phyloP scores from a whole-genome alignment of 1,140 invertebrate species.

The Conus ventricosus region DNA sequence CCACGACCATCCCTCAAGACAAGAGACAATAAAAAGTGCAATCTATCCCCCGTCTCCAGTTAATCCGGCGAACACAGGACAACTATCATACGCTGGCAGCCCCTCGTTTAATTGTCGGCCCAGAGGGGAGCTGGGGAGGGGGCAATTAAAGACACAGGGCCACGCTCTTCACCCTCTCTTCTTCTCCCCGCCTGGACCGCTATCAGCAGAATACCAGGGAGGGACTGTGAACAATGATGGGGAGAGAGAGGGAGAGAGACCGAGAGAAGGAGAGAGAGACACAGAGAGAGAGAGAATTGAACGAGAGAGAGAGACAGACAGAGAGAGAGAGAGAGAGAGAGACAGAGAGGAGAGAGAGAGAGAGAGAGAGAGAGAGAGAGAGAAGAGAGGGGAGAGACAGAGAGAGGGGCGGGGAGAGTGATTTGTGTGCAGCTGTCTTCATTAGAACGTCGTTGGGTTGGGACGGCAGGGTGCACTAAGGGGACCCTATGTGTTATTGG shows the following conservation, averaged over 20 bases:
- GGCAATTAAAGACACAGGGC: conserved; percentile 7
- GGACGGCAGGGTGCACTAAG: too few relatives aligned
- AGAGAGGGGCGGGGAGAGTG: background rate
- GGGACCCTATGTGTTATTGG: too few relatives aligned
- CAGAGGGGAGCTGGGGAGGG: background rate
- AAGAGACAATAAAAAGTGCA: too few relatives aligned
- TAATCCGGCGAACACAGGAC: background rate
- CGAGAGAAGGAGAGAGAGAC: background rate
- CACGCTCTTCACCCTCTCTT: background rate
- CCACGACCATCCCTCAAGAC: too few relatives aligned
- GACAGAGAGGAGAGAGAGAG: too few relatives aligned
- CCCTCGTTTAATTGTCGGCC: background rate
- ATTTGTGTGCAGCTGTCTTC: background rate
- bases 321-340: too few relatives aligned
- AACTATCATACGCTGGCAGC: conserved; percentile 4
- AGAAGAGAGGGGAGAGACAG: too few relatives aligned
- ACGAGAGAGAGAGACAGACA: too few relatives aligned
- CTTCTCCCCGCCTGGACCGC: background rate
- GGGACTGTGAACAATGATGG: background rate
- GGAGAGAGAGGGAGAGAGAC: too few relatives aligned
- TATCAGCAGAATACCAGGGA: background rate
- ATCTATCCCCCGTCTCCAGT: too few relatives aligned
- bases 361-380: background rate
- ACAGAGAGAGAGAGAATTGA: background rate
- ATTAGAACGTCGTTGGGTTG: background rate